These are phyloP conservation scores for Holothuria glaberrima DNA, from an alignment of 35 echinoderm and acorn worm genomes.

Conservation along the genomic window DNA sequence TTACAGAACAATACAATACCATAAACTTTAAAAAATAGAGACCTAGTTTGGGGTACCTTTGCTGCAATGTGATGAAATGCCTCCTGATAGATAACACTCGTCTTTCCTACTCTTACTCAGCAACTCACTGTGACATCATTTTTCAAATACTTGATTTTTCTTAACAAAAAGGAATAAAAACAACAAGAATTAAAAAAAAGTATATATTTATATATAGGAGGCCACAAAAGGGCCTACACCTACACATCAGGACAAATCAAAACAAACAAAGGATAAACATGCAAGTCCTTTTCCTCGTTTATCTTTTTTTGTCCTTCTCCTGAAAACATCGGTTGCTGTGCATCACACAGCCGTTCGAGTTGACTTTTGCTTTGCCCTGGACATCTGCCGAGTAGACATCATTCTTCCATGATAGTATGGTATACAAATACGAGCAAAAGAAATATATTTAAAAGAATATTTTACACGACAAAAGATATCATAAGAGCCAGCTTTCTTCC, in stretches of 20 bases:
- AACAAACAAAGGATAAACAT: neutral
- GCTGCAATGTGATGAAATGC: no score
- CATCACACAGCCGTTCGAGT: neutral
- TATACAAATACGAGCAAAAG: conserved; percentile 62
- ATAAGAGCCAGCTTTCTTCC: conserved; percentile 89
- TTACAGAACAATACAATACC: no score
- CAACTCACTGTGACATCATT: no score
- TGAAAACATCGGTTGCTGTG: neutral
- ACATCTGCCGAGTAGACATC: neutral
- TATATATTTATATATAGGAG: neutral
- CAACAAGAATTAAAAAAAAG: no score
- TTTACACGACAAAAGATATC: conserved; percentile 45
- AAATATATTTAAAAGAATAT: conserved; percentile 37
- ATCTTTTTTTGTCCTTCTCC: neutral
- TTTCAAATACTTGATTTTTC: no score
- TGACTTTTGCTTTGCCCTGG: neutral
- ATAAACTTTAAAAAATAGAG: no score
- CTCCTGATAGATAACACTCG: no score
- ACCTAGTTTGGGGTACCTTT: no score
- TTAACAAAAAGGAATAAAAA: no score
- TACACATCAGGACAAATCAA: neutral
- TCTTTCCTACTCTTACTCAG: no score
- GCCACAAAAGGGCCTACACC: neutral
- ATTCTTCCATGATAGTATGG: conserved; percentile 48
- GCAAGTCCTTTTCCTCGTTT: neutral